These are phyloP conservation scores for Mechanitis messenoides DNA, from an alignment of 2,888 invertebrate genomes.

Conservation along the genomic window DNA sequence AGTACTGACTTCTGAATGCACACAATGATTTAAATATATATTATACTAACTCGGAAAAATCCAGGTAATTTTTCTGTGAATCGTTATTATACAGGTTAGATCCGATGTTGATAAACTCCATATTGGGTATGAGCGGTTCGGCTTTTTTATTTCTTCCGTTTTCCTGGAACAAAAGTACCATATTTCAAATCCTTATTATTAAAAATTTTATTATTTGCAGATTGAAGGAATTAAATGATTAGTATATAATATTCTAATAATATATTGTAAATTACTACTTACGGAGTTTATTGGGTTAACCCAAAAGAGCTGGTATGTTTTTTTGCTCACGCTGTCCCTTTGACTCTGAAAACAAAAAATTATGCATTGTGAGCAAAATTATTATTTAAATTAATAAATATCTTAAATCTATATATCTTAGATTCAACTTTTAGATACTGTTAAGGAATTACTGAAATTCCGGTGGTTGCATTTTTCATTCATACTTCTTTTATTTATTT, in stretches of 20 bases:
- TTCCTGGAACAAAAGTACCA: constrained; percentile 36
- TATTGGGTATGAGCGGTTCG: constrained; percentile 58
- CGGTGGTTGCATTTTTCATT: no score
- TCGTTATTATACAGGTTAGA: constrained; percentile 50
- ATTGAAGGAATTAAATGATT: background rate
- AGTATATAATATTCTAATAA: background rate
- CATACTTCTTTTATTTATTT: no score
- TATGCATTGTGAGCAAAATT: background rate
- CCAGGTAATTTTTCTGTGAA: constrained; percentile 50
- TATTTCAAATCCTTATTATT: background rate
- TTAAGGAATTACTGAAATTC: no score
- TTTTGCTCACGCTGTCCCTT: constrained; percentile 38
- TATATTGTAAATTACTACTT: constrained; percentile 34
- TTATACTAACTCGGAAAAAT: constrained; percentile 64
- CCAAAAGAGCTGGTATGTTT: constrained; percentile 53
- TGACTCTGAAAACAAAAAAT: constrained; percentile 38
- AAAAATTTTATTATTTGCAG: background rate
- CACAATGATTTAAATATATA: no score
- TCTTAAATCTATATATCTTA: no score
- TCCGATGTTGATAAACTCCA: constrained; percentile 56
- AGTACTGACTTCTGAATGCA: no score
- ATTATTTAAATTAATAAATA: background rate
- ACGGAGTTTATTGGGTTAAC: constrained; percentile 55
- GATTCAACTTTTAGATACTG: no score
- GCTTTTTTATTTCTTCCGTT: constrained; percentile 49